Base-by-base conservation (phyloP, 2,797 vertebrate species). In the Pyrocephalus nanus region DNA sequence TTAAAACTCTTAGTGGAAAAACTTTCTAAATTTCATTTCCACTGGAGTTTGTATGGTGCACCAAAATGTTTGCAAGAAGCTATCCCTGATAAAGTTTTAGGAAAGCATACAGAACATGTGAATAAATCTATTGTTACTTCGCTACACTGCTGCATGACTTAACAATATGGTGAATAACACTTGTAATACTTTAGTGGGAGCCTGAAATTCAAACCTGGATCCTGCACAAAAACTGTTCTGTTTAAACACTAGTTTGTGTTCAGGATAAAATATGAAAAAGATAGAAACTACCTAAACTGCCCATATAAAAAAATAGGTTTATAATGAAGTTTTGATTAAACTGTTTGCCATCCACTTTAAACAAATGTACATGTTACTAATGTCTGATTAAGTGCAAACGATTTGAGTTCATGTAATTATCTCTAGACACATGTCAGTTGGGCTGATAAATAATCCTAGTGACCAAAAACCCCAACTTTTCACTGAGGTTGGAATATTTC, bases 321-420 rank as follows among this genome's bases (percentile, higher is more conserved):
- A 79, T 67, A 93, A 90, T 69, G 42, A 86, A 93, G 58, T 57
- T 96, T 81, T 93, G 53, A 89, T 83, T 74, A 81, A 91, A 38
- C 10, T 61, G 30, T 48, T 85, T 82, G 78, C 45, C 61, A 61
- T 21, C 9, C 51, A 51, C 77, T 96, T 96, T 45, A 92, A 95
- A 91, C n/a, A 91, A 88, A 73, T 2, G 2, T 43, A 64, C 36
- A 61, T 21, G 54, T 74, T 80, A 86, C 32, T 72, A n/a, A 53
- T n/a, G 55, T 71, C 72, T 87, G 51, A 92, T 43, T 53, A 76
- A 67, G 11, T 32, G 36, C 16, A 71, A 94, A 48, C 6, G 54
- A 48, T 64, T 51, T 86, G 48, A 93, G 22, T 62, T 94, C 48
- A 90, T 34, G 14, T 61, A 80, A 73, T 26, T 78, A 58, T 23